A percentile compares a stretch with the other conserved stretches of the same genome.
Evolutionary conservation across 2,888 invertebrate species (phyloP).

Genomic region (Catocala sponsa): DNA sequence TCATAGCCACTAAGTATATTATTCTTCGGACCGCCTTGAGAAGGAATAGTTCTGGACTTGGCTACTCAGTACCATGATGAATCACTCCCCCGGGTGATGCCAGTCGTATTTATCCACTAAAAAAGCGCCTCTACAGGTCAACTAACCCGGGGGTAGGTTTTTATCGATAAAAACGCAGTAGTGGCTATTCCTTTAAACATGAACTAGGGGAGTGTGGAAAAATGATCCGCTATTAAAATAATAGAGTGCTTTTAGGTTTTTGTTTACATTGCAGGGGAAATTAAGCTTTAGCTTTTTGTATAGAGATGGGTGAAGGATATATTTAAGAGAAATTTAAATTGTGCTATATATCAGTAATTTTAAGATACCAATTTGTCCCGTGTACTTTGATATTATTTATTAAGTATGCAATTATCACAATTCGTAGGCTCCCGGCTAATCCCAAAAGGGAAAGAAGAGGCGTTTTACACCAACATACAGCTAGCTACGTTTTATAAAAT

Average conservation of each 20-base stretch:
- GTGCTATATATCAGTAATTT: no score
- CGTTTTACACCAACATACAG: no score
- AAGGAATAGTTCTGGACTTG: constrained; percentile 35
- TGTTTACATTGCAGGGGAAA: constrained; percentile 38
- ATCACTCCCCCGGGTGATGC: constrained; percentile 51
- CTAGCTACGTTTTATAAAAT: no score
- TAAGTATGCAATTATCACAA: no score
- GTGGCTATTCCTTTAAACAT: constrained; percentile 53
- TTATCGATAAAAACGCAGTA: constrained; percentile 47
- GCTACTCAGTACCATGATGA: constrained; percentile 60
- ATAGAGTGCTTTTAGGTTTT: constrained; percentile 46
- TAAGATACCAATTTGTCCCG: no score
- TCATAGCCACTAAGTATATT: constrained; percentile 52
- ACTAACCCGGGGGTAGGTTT: constrained; percentile 42
- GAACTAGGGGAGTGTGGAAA: constrained; percentile 48
- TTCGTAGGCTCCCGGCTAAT: no score
- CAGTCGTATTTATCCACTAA: constrained; percentile 44
- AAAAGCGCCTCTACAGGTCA: constrained; percentile 49
- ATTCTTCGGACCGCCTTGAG: constrained; percentile 39
- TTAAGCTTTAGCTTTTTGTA: constrained; percentile 13
- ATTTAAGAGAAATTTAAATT: background rate
- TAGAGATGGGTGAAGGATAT: background rate
- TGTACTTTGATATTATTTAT: no score
- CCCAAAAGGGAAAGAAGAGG: no score
- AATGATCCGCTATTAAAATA: constrained; percentile 53